Evolutionary conservation across 2,113 vertebrate species (phyloP).

Genomic region (Thomomys bottae): DNA sequence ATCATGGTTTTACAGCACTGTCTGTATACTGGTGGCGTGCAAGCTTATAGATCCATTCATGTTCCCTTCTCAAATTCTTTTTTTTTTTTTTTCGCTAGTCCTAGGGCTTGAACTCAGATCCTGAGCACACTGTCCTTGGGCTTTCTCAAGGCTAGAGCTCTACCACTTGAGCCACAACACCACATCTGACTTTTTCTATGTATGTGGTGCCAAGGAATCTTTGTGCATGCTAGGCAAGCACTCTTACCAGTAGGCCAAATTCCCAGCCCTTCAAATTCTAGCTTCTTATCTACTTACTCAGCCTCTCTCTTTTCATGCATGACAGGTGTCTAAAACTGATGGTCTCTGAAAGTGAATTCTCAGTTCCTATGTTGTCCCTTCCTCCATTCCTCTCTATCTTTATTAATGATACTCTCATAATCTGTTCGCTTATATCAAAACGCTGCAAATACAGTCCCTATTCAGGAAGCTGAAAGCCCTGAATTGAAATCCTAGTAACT

Average conservation of each 20-base stretch:
- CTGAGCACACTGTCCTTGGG: too few relatives aligned
- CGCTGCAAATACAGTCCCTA: too few relatives aligned
- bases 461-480: too few relatives aligned
- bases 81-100: not conserved
- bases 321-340: not conserved
- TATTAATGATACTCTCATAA: not conserved
- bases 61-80: not conserved
- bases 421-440: not conserved
- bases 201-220: too few relatives aligned
- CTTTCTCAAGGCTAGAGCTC: too few relatives aligned
- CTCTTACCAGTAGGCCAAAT: too few relatives aligned
- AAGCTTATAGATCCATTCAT: not conserved
- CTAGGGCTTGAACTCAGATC: too few relatives aligned
- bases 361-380: not conserved
- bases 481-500: too few relatives aligned
- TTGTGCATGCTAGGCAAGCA: too few relatives aligned
- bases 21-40: not conserved
- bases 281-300: not conserved
- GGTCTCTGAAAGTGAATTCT: not conserved
- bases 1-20: not conserved
- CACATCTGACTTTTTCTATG: too few relatives aligned
- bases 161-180: too few relatives aligned
- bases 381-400: not conserved
- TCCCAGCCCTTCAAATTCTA: too few relatives aligned
- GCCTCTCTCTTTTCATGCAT: not conserved